Base-by-base conservation (phyloP, 2,113 vertebrate species). In the Tachysurus vachellii region DNA sequence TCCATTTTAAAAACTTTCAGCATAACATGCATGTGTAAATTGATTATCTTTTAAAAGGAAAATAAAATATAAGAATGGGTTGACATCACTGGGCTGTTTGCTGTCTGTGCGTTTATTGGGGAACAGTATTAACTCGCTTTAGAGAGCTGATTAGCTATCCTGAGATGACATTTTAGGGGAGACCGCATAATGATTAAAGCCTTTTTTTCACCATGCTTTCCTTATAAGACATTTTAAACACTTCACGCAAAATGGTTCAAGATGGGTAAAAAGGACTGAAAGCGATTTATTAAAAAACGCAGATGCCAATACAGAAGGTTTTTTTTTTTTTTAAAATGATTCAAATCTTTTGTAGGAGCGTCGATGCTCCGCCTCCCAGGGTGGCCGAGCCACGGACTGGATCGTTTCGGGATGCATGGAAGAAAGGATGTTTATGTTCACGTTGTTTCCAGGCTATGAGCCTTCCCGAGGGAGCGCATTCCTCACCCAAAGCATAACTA, bases 371-470 rank as follows among this genome's bases (percentile, higher is more conserved):
- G 56, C 76, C 73, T 77, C 62, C 89, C 89, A 84, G 42, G 84
- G 89, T 85, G 90, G 90, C 23, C 54, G 54, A 85, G 90, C 90
- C 88, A 66, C 86, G 83, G 88, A 89, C 82, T 59, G 82, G 88
- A 90, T 93, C 93, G 88, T 92, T 91, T 92, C 90, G 85, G 84
- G 88, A 73, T 85, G 86, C 70, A 66, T 5, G 79, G 91, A 89
- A 85, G 93, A 91, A 92, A 83, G 94, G 93, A 94, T 96, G 96
- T 95, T 96, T 96, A 96, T 89, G 89, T 95, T 95, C 92, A 93
- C 92, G 93, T 93, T 92, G 94, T 95, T 96, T 96, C 94, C 93
- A 93, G 94, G 95, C 95, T 89, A 62, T 92, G 92, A 92, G 93
- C 88, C 85, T 11, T 94, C 94, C 94, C 88, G 85, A 94, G 95